Evolutionary conservation across 2,113 vertebrate genomes (phyloP).

Genomic region (Gymnogyps californianus): DNA sequence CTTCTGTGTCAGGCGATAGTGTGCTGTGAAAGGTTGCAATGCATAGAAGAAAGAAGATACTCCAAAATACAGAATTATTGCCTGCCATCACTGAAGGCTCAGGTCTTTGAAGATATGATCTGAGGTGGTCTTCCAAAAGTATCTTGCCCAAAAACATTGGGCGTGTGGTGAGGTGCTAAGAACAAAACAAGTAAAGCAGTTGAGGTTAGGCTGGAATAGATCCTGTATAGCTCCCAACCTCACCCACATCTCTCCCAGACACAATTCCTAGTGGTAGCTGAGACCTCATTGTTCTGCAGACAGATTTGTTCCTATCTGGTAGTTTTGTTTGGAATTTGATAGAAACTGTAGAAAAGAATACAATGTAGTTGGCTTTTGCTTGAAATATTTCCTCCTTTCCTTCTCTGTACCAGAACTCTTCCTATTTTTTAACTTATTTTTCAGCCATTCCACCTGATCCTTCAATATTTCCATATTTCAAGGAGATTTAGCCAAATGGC

Average conservation of each 20-base stretch:
- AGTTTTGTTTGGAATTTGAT: neutral
- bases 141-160: neutral
- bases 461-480: conserved; percentile 59
- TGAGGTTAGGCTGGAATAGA: neutral
- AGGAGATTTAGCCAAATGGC: conserved; percentile 52
- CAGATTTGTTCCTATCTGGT: neutral
- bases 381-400: neutral
- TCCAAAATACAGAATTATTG: neutral
- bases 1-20: neutral
- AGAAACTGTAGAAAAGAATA: neutral
- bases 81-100: neutral
- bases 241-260: neutral
- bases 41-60: neutral
- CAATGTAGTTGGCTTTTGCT: neutral
- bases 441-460: conserved; percentile 27
- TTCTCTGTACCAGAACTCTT: neutral
- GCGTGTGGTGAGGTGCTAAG: neutral
- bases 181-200: neutral
- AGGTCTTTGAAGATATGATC: neutral
- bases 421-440: neutral
- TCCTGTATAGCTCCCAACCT: neutral
- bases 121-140: neutral
- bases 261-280: neutral
- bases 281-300: neutral
- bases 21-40: neutral